Evolutionary conservation across 64 coral and sea anemone species (phyloP), one percentile per base, ranked within the genome.

Genomic region (Porites lutea): DNA sequence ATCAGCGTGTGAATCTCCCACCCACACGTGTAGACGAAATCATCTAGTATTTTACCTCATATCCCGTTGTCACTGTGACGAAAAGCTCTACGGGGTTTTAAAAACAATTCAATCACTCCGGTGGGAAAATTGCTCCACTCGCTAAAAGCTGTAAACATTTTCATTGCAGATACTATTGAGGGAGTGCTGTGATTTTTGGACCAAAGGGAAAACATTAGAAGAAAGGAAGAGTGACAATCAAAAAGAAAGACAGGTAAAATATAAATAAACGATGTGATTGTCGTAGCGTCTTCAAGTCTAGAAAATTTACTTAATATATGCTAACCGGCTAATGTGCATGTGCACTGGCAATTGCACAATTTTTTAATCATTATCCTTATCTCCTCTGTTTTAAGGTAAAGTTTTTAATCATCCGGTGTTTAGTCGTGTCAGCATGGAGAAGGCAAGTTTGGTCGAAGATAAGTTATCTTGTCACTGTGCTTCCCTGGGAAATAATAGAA

Each of bases 181-280:
- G 19, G 8, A n/a, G 8, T 52, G 18, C 52, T 10, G 47, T 4
- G 0, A n/a, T 51, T 84, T 50, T 20, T 9, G 14, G 1, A 63
- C 8, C 27, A 37, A 37, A 64, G 8, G 44, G 49, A n/a, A 50
- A 13, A 12, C 10, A 3, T 48, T 27, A 2, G 11, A 5, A 67
- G 48, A 16, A 50, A n/a, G 3, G 12, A 16, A n/a, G 69, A 22
- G 6, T 21, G 46, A 68, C 10, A 13, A 65, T 11, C 63, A 21
- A 21, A 37, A 37, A 22, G 16, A 84, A 48, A 84, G 62, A 8
- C 64, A 84, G 81, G 81, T 69, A 84, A 65, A 68, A 84, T 84
- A 69, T 84, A 84, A 19, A 68, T 68, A 20, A 52, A 84, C 61
- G 43, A 46, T 83, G 2, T 10, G 9, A 7, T 49, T n/a, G 48